Percentiles rank a stretch among this genome's conserved stretches.
phyloP scores from a whole-genome alignment of 2,888 invertebrate species.

The Scaptomyza polygonia region DNA sequence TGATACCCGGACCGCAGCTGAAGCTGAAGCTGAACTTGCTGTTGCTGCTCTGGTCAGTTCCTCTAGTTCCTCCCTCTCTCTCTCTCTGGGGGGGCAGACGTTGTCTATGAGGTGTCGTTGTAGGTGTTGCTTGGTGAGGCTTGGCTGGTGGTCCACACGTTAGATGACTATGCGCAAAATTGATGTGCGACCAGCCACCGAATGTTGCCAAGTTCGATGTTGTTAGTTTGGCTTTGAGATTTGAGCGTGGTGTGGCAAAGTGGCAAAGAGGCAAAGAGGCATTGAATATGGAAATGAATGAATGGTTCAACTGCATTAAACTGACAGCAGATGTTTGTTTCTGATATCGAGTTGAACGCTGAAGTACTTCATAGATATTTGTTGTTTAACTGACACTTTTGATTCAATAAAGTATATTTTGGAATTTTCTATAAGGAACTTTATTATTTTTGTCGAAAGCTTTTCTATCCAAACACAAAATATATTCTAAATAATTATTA shows the following conservation, averaged over 20 bases:
- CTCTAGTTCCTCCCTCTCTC: neutral
- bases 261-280: neutral
- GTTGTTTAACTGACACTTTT: constrained; percentile 9
- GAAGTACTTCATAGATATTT: constrained; percentile 4
- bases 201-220: constrained; percentile 43
- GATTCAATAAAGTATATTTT: too few relatives aligned
- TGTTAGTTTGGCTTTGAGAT: constrained; percentile 10
- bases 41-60: constrained; percentile 8
- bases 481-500: neutral
- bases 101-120: constrained; percentile 74
- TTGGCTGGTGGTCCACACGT: constrained; percentile 75
- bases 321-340: constrained; percentile 44
- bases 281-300: constrained; percentile 26
- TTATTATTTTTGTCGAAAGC: too few relatives aligned
- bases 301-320: constrained; percentile 34
- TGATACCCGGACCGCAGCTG: constrained; percentile 62
- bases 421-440: too few relatives aligned
- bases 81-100: neutral
- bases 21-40: constrained; percentile 16
- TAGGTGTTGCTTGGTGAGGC: constrained; percentile 65
- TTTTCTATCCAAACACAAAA: too few relatives aligned
- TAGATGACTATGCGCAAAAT: constrained; percentile 78
- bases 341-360: constrained; percentile 25
- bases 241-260: neutral
- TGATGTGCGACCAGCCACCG: constrained; percentile 71